Base-by-base conservation (phyloP, 37 sponge, comb jelly and placozoan genomes). In the Chondrilla cf. caribensis region DNA sequence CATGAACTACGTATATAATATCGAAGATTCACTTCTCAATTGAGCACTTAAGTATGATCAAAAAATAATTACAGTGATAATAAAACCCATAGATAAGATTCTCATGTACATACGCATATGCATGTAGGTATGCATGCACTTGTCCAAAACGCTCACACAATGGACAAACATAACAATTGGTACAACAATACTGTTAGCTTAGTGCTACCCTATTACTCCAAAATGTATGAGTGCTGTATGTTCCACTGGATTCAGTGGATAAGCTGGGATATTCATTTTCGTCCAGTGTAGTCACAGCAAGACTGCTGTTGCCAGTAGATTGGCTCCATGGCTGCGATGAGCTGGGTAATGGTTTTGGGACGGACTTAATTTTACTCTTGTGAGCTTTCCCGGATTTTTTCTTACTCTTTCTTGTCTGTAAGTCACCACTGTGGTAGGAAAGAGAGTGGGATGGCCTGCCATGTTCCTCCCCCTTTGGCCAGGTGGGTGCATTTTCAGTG, bases 211-310 rank as follows among this genome's bases (percentile, higher is more conserved):
- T 37, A 7, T 37, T 73, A 9, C 76, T 73, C 76, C 76, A 73
- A 43, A 43, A 43, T 7, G 44, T 0, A 40, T 19, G 2, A 36
- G 32, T 33, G 35, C 3, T 9, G 68, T 3, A 31, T 26, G 32
- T n/a, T 1, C 33, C 24, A 24, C 19, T 71, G 51, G 81, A 58
- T 33, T 84, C 47, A 0, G 79, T n/a, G n/a, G 51, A 35, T 22
- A 88, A 57, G 21, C 68, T 84, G 5, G 89, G 89, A 58, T 83
- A 88, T 7, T 88, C 89, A 7, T 84, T 81, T 1, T 84, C 81
- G 70, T 41, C 78, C 33, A 86, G 54, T 38, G 36, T 40, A 2
- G 64, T 7, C 15, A 6, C 5, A n/a, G 6, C 18, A n/a, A 19
- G 6, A 28, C 29, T n/a, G 8, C 15, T 62, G 6, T 15, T n/a